phyloP scores from a whole-genome alignment of 1,140 invertebrate genomes.

The Drosophila lacertosa region DNA sequence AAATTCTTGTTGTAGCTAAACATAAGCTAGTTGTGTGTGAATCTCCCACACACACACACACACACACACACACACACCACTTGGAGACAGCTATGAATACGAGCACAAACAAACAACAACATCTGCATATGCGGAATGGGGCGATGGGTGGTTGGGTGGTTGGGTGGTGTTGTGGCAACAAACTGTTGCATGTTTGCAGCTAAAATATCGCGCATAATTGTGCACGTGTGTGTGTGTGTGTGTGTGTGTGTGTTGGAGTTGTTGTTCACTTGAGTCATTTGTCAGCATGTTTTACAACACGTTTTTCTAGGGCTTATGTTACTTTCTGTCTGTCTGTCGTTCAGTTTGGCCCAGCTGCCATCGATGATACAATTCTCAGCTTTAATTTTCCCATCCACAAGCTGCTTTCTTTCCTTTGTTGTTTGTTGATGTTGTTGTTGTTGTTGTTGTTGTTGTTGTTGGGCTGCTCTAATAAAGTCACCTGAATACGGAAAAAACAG shows the following conservation, averaged over 20 bases:
- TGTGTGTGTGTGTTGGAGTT: neutral
- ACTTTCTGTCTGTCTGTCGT: slow-evolving; percentile 13
- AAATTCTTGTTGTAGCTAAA: slow-evolving; percentile 74
- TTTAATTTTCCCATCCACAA: slow-evolving; percentile 66
- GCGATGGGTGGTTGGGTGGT: neutral
- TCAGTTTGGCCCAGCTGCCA: slow-evolving; percentile 55
- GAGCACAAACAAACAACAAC: slow-evolving; percentile 42
- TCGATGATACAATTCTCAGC: slow-evolving; percentile 51
- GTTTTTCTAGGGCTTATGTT: slow-evolving; percentile 48
- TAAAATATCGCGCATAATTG: slow-evolving; percentile 74
- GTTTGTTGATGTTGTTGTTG: slow-evolving; percentile 5
- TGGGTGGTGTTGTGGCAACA: slow-evolving; percentile 18
- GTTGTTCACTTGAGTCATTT: slow-evolving; percentile 47
- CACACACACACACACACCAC: neutral
- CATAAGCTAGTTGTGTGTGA: slow-evolving; percentile 74
- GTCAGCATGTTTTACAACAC: slow-evolving; percentile 50
- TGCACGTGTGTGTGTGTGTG: slow-evolving; percentile 1
- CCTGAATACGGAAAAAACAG: neutral
- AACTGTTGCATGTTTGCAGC: slow-evolving; percentile 73
- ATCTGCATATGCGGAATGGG: slow-evolving; percentile 12
- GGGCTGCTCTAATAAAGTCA: slow-evolving; percentile 11
- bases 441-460: slow-evolving; percentile 5
- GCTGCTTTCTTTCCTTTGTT: slow-evolving; percentile 41
- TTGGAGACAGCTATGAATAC: slow-evolving; percentile 57
- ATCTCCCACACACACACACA: slow-evolving; percentile 32